Percentiles rank a stretch among this genome's conserved stretches.
phyloP scores from a whole-genome alignment of 2,888 invertebrate genomes.

The Napeogenes inachia region DNA sequence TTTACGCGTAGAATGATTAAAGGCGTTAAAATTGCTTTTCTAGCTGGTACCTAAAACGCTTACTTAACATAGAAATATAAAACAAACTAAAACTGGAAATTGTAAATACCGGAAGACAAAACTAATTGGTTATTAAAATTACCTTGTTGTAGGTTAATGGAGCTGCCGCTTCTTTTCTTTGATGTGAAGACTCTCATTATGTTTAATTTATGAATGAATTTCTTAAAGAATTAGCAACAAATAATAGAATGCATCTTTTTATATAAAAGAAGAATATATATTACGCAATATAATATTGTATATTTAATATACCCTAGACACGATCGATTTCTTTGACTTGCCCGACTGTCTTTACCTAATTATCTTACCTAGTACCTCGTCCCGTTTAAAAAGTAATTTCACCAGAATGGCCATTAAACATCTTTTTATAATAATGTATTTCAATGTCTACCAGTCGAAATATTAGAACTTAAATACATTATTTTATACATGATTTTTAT shows the following conservation, averaged over 20 bases:
- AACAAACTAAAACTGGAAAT: not conserved
- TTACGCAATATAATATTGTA: too few relatives aligned
- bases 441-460: too few relatives aligned
- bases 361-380: too few relatives aligned
- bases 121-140: constrained; percentile 17
- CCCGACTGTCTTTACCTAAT: too few relatives aligned
- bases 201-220: constrained; percentile 1
- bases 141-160: constrained; percentile 25
- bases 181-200: constrained; percentile 14
- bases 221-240: not conserved
- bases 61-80: not conserved
- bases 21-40: not conserved
- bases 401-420: too few relatives aligned
- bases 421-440: too few relatives aligned
- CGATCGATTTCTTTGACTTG: too few relatives aligned
- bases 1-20: constrained; percentile 9
- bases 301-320: too few relatives aligned
- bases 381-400: too few relatives aligned
- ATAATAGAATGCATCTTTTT: not conserved
- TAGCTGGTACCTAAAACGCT: not conserved
- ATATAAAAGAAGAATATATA: too few relatives aligned
- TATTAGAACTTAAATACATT: too few relatives aligned
- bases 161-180: constrained; percentile 14
- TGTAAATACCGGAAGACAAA: constrained; percentile 9
- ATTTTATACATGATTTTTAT: too few relatives aligned